Percentiles rank a stretch among this genome's conserved stretches.
These are phyloP conservation scores for Falco naumanni DNA, from an alignment of 2,797 vertebrate species.

Conservation along the genomic window DNA sequence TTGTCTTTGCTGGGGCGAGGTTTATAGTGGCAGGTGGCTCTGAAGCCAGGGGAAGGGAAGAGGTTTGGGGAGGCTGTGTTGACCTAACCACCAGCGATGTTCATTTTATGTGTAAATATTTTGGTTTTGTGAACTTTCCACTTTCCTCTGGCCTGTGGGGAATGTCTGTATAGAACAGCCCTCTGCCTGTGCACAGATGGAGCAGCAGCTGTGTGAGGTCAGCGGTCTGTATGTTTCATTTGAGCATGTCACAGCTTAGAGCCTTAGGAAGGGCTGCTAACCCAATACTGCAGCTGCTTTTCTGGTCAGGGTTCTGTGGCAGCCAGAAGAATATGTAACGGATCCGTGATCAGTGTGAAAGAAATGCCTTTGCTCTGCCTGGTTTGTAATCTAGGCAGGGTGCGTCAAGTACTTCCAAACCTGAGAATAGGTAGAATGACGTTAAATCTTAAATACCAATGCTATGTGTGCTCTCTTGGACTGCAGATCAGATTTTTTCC, in stretches of 20 bases:
- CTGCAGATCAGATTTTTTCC: background rate
- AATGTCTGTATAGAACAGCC: background rate
- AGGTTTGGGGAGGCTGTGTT: background rate
- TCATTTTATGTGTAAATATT: background rate
- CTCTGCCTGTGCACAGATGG: background rate
- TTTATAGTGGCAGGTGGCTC: background rate
- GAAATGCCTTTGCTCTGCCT: background rate
- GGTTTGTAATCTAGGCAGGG: background rate
- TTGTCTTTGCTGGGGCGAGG: accelerated
- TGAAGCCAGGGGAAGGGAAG: background rate
- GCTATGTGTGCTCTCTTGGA: background rate
- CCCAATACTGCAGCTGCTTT: background rate
- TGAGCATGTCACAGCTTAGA: background rate
- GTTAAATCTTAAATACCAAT: background rate
- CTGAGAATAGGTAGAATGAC: background rate
- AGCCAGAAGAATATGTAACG: background rate
- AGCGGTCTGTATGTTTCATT: background rate
- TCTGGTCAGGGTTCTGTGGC: background rate
- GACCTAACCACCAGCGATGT: background rate
- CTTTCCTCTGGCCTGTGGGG: background rate
- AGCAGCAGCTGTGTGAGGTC: background rate
- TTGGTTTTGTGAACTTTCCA: background rate
- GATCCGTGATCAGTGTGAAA: background rate
- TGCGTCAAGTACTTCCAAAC: background rate
- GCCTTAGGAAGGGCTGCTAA: background rate